A percentile compares a stretch with the other conserved stretches of the same genome.
These are phyloP conservation scores for Protomyctophum bolini DNA, from an alignment of 2,113 vertebrate species.

Conservation along the genomic window DNA sequence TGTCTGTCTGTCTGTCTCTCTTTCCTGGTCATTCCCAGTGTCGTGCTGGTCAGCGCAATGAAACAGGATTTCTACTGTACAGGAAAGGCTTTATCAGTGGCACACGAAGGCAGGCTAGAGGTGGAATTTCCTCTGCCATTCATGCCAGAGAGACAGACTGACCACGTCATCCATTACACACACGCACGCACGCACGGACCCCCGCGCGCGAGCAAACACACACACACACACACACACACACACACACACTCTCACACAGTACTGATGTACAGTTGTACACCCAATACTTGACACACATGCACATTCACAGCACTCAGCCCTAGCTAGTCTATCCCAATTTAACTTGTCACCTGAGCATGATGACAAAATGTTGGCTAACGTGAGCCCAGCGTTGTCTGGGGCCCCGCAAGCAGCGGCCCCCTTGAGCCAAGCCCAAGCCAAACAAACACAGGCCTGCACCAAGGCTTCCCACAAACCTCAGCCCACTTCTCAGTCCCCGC, in stretches of 20 bases:
- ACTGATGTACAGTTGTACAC: conserved; percentile 11
- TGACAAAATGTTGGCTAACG: conserved; percentile 71
- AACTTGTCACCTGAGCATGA: conserved; percentile 84
- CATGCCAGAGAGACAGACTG: conserved; percentile 79
- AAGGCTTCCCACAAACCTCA: conserved; percentile 81
- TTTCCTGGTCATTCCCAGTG: conserved; percentile 89
- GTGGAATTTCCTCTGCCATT: conserved; percentile 96
- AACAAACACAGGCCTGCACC: conserved; percentile 78
- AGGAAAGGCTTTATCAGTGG: conserved; percentile 98
- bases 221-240: conserved; percentile 17
- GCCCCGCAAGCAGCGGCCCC: conserved; percentile 35
- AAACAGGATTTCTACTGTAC: conserved; percentile 97
- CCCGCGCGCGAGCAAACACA: conserved; percentile 10
- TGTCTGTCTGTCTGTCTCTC: conserved; percentile 83
- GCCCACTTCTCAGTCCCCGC: conserved; percentile 72
- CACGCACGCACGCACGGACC: conserved; percentile 45
- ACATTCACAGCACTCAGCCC: conserved; percentile 15
- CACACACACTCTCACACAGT: conserved; percentile 22
- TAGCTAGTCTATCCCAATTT: conserved; percentile 53
- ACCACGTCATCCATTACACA: conserved; percentile 75
- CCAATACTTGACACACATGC: conserved; percentile 2
- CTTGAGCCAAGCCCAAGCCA: conserved; percentile 74
- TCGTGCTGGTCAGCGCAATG: conserved; percentile 84
- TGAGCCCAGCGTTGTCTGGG: conserved; percentile 54
- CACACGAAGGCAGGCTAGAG: conserved; percentile 93